Evolutionary conservation across 2,113 vertebrate genomes (phyloP).

Genomic region (Theristicus caerulescens): DNA sequence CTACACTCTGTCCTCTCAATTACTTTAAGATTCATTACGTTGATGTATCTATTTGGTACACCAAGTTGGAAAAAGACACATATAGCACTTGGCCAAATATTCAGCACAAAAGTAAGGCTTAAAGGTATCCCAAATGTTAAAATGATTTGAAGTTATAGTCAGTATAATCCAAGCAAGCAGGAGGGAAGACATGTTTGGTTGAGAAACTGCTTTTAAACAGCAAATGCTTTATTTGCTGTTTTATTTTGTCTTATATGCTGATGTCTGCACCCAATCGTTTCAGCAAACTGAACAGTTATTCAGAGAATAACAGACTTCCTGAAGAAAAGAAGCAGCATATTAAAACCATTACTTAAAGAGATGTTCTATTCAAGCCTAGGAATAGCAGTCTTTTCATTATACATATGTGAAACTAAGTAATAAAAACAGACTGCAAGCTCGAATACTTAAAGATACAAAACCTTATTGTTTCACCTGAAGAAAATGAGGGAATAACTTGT

Average conservation of each 20-base stretch:
- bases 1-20: background rate
- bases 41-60: background rate
- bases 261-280: background rate
- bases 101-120: background rate
- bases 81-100: background rate
- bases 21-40: constrained; percentile 16
- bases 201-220: background rate
- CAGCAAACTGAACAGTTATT: background rate
- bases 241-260: background rate
- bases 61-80: background rate
- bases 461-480: background rate
- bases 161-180: background rate
- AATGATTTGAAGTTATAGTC: background rate
- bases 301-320: background rate
- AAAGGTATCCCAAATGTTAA: background rate
- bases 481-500: background rate
- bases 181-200: background rate
- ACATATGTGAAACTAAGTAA: background rate
- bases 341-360: constrained; percentile 24
- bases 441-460: background rate
- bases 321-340: constrained; percentile 3
- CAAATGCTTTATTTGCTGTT: background rate
- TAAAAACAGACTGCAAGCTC: background rate
- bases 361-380: background rate
- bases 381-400: background rate